Evolutionary conservation across 1,140 invertebrate species (phyloP).

Genomic region (Drosophila rufa): DNA sequence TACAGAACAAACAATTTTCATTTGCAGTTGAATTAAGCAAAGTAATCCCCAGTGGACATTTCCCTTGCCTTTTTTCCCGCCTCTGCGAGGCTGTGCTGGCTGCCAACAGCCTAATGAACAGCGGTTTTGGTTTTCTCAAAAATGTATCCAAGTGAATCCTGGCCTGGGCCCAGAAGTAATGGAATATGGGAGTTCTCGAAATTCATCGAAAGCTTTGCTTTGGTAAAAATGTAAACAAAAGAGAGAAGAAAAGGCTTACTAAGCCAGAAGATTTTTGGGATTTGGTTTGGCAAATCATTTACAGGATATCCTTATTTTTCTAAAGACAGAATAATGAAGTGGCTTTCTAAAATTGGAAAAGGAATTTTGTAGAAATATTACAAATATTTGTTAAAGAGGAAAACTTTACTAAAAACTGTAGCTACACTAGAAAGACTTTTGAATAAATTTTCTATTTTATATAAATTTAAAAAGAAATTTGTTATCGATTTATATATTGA

Average conservation of each 20-base stretch:
- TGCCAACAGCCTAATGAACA: slow-evolving; percentile 39
- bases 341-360: neutral
- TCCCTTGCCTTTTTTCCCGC: slow-evolving; percentile 10
- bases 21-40: slow-evolving; percentile 83
- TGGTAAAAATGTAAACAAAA: neutral
- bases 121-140: slow-evolving; percentile 23
- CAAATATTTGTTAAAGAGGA: neutral
- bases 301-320: neutral
- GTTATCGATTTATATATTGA: too few species aligned
- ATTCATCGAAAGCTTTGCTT: slow-evolving; percentile 9
- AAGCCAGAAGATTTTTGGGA: neutral
- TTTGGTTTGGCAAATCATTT: neutral
- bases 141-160: slow-evolving; percentile 7
- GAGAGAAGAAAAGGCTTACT: too few species aligned
- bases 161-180: slow-evolving; percentile 3
- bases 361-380: neutral
- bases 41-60: slow-evolving; percentile 77
- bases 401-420: too few species aligned
- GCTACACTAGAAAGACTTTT: too few species aligned
- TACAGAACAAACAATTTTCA: slow-evolving; percentile 83
- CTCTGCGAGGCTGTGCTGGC: neutral
- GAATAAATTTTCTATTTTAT: too few species aligned
- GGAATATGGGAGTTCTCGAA: slow-evolving; percentile 4
- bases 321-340: neutral
- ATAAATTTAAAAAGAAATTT: too few species aligned